These are phyloP conservation scores for Sebastes oblongus DNA, from an alignment of 2,797 vertebrate genomes.

Conservation along the genomic window DNA sequence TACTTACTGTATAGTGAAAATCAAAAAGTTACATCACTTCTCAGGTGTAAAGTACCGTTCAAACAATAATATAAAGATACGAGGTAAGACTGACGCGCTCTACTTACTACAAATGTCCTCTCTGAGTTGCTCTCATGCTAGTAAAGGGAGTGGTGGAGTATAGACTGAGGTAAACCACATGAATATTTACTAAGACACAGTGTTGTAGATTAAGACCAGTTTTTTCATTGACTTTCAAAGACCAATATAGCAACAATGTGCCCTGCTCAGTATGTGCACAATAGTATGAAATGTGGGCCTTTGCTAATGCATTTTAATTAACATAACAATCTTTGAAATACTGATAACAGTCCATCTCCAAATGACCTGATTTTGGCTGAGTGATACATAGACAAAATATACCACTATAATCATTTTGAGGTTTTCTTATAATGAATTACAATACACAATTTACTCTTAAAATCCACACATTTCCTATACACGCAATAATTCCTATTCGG, in stretches of 20 bases:
- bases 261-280: neutral
- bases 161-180: conserved; percentile 30
- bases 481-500: neutral
- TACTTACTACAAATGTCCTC: conserved; percentile 11
- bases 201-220: neutral
- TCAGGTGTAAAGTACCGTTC: conserved; percentile 48
- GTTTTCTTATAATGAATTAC: neutral
- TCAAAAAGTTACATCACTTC: conserved; percentile 59
- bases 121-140: conserved; percentile 5
- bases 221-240: neutral
- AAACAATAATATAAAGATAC: conserved; percentile 47
- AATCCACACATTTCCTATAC: neutral
- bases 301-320: neutral
- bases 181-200: neutral
- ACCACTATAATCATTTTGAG: neutral
- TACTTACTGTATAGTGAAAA: conserved; percentile 52
- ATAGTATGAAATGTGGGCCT: neutral
- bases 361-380: neutral
- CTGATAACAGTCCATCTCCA: neutral
- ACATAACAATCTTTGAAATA: neutral
- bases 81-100: conserved; percentile 63
- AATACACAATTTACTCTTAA: neutral
- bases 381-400: neutral
- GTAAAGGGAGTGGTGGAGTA: neutral
- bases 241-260: neutral